Evolutionary conservation across 2,888 invertebrate genomes (phyloP), one percentile per base, ranked within the genome.

Genomic region (Pilophorus perplexus): DNA sequence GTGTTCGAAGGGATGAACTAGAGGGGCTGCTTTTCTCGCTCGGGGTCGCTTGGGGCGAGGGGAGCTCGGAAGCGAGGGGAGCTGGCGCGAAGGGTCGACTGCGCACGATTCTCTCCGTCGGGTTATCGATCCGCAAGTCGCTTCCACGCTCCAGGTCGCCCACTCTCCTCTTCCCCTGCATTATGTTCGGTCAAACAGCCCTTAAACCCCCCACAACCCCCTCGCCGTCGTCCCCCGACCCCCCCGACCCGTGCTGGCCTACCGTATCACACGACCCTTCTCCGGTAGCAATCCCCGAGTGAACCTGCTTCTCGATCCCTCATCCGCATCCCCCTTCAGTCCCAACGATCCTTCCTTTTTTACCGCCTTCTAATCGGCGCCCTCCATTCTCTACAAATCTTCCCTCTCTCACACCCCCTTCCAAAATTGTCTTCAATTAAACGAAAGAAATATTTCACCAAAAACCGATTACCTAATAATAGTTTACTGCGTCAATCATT

Each of bases 71-170:
- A 52, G n/a, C n/a, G n/a, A n/a, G 25, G 40, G 59, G 59, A 22
- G 18, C n/a, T 23, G 59, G 59, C 44, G 62, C 62, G 33, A 38
- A 40, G 62, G 62, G 48, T 23, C 38, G 28, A 27, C 62, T 62
- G 62, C 62, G 62, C 62, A 62, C 59, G 55, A 20, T 40, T 6
- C 46, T 48, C 28, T 20, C 14, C 46, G 18, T 12, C 3, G 25
- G 8, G 44, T 42, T 62, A 62, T 62, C 46, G 62, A 62, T 62
- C 62, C 46, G 42, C n/a, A 18, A 62, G 46, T 62, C 62, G 62
- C 33, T 33, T 33, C 33, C 33, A 33, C 33, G 33, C 62, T 62
- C 62, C 62, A 62, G 62, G 62, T 62, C 62, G 62, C 62, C 44
- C 46, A 46, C 62, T 42, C 59, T 16, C 42, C 44, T 23, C 44